phyloP scores from a whole-genome alignment of 2,888 invertebrate genomes.

The Steromphala cineraria region DNA sequence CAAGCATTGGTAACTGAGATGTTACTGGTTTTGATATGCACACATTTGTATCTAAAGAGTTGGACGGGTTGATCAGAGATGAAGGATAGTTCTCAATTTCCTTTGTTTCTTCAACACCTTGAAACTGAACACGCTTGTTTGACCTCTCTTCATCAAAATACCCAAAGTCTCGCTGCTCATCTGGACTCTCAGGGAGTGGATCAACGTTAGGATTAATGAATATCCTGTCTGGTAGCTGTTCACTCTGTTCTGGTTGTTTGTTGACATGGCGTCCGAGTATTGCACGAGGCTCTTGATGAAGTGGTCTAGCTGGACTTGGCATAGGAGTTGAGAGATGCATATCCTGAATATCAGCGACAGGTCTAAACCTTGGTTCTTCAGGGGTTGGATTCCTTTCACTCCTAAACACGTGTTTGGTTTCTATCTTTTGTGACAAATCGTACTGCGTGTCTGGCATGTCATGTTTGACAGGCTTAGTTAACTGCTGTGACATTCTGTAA shows the following conservation, averaged over 20 bases:
- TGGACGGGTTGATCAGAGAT: constrained; percentile 1
- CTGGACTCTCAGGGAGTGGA: not conserved
- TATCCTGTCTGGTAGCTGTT: not conserved
- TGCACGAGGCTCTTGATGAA: constrained; percentile 16
- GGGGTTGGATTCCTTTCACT: not conserved
- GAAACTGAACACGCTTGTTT: not conserved
- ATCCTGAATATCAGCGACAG: not conserved
- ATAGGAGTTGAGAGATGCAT: not conserved
- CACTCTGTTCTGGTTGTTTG: not conserved
- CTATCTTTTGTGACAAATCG: not conserved
- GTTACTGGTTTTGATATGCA: constrained; percentile 16
- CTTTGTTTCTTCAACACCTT: not conserved
- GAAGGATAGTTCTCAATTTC: not conserved
- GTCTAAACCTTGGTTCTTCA: not conserved
- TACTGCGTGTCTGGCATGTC: not conserved
- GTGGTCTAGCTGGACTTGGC: constrained; percentile 14
- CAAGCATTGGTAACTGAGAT: constrained; percentile 2
- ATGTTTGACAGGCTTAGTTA: not conserved
- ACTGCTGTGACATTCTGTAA: too few species aligned
- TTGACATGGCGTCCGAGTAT: constrained; percentile 13
- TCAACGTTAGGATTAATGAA: not conserved
- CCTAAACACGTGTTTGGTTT: not conserved
- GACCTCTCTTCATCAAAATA: not conserved
- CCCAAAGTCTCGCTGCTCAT: not conserved
- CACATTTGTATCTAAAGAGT: not conserved